Base-by-base conservation (phyloP, 1,140 invertebrate species). In the Thaumetopoea pityocampa region DNA sequence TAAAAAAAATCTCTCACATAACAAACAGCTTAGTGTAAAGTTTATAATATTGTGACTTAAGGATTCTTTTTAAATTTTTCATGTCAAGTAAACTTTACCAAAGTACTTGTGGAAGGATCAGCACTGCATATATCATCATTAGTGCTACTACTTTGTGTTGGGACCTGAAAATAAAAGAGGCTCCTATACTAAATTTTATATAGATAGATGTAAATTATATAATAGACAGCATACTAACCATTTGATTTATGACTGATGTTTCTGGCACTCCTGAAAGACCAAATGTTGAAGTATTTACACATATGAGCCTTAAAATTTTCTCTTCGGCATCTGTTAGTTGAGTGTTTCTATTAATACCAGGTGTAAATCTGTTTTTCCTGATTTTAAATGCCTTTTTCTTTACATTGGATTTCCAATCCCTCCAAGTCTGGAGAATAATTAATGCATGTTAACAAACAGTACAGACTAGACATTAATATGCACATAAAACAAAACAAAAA, bases 351-450 rank as follows among this genome's bases (percentile, higher is more conserved):
- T 60, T 66, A 40, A 47, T 51, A 2, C 62, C 56, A 7, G 66
- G 55, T 29, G 62, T 60, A 22, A 68, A 68, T 9, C 53, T 42
- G 24, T 56, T 63, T 32, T 60, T 68, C 2, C 65, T 38, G 18
- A 68, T 68, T 41, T 60, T 68, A 40, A 68, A 66, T 5, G 66
- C 66, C 32, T 69, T 69, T 41, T 69, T 69, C 30, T 61, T 68
- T 1, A 68, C 66, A 58, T 69, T 69, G 26, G 66, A 69, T 52
- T 69, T 69, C 66, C 66, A 69, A 28, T 69, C 66, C 40, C 66
- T 49, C 66, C 66, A 69, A 12, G 66, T 66, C 66, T 69, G 27
- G n/a, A n/a, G n/a, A n/a, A n/a, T n/a, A n/a, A n/a, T n/a, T n/a
- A 5, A 41, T 44, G 3, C 9, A 8, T 3, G 9, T 5, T 24